A percentile compares a stretch with the other conserved stretches of the same genome.
Conservation (phyloP, 2,888 invertebrate genomes). For the Phalera bucephala region DNA sequence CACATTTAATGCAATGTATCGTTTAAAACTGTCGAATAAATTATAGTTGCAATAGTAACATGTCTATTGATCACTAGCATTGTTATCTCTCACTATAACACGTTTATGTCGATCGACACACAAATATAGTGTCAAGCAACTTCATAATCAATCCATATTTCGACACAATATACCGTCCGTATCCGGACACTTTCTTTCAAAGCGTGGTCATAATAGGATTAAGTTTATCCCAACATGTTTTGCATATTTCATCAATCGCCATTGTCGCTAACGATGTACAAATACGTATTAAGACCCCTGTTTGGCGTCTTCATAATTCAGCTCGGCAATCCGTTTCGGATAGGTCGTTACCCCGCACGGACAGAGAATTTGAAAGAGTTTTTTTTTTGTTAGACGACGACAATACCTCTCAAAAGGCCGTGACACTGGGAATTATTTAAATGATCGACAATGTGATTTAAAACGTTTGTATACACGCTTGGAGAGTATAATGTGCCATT, state of each 20-base stretch:
- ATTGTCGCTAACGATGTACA: conserved; percentile 73
- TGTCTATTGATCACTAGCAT: background rate
- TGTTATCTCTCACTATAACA: background rate
- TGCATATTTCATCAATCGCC: conserved; percentile 75
- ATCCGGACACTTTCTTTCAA: conserved; percentile 24
- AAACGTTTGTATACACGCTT: conserved; percentile 7
- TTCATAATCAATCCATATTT: background rate
- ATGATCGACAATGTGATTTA: conserved; percentile 5
- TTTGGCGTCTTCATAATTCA: conserved; percentile 38
- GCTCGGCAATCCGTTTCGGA: conserved; percentile 18
- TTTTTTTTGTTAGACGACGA: conserved; percentile 1
- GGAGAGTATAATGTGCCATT: background rate
- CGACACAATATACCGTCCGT: background rate
- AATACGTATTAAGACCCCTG: conserved; percentile 59
- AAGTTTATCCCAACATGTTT: conserved; percentile 40
- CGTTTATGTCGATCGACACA: conserved; percentile 1
- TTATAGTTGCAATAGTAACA: no score
- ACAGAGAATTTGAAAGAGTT: conserved; percentile 24
- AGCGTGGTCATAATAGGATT: conserved; percentile 45
- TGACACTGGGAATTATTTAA: conserved; percentile 14
- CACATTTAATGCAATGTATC: no score
- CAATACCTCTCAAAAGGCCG: conserved; percentile 6
- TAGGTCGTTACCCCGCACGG: conserved; percentile 35
- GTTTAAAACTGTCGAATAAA: no score
- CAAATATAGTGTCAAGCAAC: conserved; percentile 4